Conservation (phyloP, 2,888 invertebrate species). For the Calliopum simillimum region DNA sequence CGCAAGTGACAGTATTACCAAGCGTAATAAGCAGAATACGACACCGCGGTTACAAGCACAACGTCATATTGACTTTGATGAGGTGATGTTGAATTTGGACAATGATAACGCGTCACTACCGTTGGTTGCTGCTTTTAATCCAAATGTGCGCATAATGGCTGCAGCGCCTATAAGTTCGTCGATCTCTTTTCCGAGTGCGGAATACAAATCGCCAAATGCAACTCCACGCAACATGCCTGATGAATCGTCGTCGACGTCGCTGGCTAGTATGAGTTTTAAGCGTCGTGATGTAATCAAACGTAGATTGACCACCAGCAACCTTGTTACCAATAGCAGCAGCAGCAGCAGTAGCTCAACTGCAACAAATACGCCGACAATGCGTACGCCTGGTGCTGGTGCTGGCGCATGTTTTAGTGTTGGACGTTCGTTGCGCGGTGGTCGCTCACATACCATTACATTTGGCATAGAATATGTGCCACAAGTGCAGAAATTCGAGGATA, state of each 20-base stretch:
- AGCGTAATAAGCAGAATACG: conserved; percentile 32
- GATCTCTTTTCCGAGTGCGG: neutral
- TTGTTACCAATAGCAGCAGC: too few relatives aligned
- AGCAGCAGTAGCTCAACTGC: conserved; percentile 39
- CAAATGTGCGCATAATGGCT: conserved; percentile 49
- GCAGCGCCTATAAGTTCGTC: neutral
- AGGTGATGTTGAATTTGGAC: conserved; percentile 10
- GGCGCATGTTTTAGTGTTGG: conserved; percentile 35
- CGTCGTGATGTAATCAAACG: conserved; percentile 58
- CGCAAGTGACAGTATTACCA: neutral
- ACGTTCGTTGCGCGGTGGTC: conserved; percentile 45
- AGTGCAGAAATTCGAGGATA: conserved; percentile 58
- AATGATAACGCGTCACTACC: neutral
- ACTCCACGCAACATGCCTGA: neutral
- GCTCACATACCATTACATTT: conserved; percentile 48
- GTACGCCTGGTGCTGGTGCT: conserved; percentile 31
- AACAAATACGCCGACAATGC: conserved; percentile 43
- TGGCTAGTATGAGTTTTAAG: conserved; percentile 36
- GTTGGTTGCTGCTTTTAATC: conserved; percentile 48
- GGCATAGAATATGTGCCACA: conserved; percentile 40
- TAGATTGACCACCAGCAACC: conserved; percentile 49
- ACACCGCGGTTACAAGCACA: conserved; percentile 31
- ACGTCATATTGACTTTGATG: conserved; percentile 18
- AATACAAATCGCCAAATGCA: neutral
- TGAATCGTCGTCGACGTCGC: neutral